These are phyloP conservation scores for Cotesia glomerata DNA, from an alignment of 1,140 invertebrate species.

Conservation along the genomic window DNA sequence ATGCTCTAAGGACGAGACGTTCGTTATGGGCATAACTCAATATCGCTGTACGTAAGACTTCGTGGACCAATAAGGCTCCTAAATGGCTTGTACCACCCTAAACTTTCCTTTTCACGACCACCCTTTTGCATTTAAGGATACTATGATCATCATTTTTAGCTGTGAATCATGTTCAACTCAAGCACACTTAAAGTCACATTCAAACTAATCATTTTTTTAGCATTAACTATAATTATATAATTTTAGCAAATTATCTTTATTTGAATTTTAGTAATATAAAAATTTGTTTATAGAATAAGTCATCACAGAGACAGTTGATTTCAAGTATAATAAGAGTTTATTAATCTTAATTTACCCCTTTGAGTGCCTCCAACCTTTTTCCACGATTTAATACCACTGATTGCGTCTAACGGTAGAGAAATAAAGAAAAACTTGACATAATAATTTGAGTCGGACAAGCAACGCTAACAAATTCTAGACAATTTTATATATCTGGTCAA, in stretches of 20 bases:
- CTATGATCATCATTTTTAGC: conserved; percentile 32
- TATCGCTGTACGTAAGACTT: conserved; percentile 51
- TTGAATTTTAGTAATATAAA: too few relatives aligned
- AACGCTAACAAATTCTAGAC: conserved; percentile 16
- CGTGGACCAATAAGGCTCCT: conserved; percentile 8
- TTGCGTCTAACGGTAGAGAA: neutral
- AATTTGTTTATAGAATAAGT: too few relatives aligned
- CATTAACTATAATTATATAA: too few relatives aligned
- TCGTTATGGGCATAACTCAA: conserved; percentile 56
- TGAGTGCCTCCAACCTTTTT: neutral
- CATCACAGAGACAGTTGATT: too few relatives aligned
- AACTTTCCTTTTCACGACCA: conserved; percentile 31
- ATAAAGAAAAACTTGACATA: neutral
- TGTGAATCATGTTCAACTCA: too few relatives aligned
- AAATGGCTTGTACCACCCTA: conserved; percentile 39
- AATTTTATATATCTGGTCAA: neutral
- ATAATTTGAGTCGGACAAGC: conserved; percentile 9
- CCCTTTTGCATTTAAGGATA: conserved; percentile 40
- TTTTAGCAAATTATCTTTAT: too few relatives aligned
- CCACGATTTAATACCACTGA: conserved; percentile 1
- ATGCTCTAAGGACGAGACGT: conserved; percentile 48
- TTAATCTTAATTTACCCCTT: neutral
- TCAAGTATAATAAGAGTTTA: neutral
- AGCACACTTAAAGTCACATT: too few relatives aligned
- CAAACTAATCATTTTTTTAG: too few relatives aligned